These are phyloP conservation scores for Pristionchus japonicus DNA, from an alignment of 2,888 invertebrate genomes.

Conservation along the genomic window DNA sequence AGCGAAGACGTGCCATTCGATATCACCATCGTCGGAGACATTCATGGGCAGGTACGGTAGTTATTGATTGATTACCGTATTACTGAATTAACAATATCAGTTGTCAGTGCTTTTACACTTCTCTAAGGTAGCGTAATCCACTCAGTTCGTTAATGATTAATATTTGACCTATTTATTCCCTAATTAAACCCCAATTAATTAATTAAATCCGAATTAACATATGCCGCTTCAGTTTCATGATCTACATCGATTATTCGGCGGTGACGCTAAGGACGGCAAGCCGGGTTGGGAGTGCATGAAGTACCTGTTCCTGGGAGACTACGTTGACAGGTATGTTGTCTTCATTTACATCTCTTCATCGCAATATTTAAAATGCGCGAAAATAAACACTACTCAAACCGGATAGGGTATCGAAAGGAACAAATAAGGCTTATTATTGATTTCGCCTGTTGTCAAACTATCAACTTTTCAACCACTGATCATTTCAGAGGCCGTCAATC, in stretches of 20 bases:
- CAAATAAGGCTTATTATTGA: no score
- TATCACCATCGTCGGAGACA: background rate
- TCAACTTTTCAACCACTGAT: background rate
- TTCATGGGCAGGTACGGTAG: background rate
- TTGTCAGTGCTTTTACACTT: no score
- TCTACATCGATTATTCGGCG: background rate
- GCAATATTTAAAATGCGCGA: no score
- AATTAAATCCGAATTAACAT: no score
- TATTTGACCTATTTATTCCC: no score
- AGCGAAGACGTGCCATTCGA: background rate
- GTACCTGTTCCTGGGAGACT: background rate
- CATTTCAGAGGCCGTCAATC: background rate
- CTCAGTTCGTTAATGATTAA: no score
- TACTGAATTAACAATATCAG: background rate
- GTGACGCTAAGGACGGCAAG: background rate
- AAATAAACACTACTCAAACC: no score
- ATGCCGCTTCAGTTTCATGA: background rate
- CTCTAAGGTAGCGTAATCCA: no score
- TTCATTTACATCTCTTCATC: no score
- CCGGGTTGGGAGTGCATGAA: background rate
- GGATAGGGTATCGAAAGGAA: no score
- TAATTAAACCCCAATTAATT: no score
- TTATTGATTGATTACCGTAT: background rate
- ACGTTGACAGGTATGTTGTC: background rate
- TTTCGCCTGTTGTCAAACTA: background rate